Evolutionary conservation across 2,888 invertebrate species (phyloP).

Genomic region (Melieria picta): DNA sequence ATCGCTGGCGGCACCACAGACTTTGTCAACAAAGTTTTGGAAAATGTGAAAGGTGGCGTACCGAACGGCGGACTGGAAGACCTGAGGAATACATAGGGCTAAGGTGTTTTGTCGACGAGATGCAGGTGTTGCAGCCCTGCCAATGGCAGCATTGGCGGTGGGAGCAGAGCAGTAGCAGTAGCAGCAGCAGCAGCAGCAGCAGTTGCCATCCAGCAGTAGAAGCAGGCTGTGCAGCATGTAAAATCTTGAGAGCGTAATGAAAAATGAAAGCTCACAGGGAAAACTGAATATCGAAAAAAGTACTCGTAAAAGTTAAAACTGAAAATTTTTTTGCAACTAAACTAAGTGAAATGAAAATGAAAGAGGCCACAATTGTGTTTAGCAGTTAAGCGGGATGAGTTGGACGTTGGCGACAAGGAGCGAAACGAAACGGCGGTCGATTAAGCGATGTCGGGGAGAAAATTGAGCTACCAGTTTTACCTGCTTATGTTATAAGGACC

Average conservation of each 20-base stretch:
- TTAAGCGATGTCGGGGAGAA: neutral
- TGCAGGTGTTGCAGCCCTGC: neutral
- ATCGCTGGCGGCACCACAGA: conserved; percentile 93
- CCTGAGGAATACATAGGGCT: conserved; percentile 67
- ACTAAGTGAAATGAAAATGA: neutral
- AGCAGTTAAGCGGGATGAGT: neutral
- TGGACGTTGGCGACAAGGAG: neutral
- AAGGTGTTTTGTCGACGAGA: neutral
- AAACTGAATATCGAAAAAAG: conserved; percentile 23
- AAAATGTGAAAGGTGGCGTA: conserved; percentile 84
- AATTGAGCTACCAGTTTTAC: conserved; percentile 63
- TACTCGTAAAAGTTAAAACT: neutral
- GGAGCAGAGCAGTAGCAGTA: neutral
- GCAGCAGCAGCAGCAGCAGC: neutral
- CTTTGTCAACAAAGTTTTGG: conserved; percentile 91
- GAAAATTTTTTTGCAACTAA: too few species aligned
- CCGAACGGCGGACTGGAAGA: conserved; percentile 82
- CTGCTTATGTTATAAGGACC: conserved; percentile 55
- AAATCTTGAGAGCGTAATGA: neutral
- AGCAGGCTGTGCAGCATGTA: neutral
- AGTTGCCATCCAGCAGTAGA: conserved; percentile 5
- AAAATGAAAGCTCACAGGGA: conserved; percentile 40
- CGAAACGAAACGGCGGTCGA: neutral
- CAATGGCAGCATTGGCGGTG: too few species aligned
- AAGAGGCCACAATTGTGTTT: neutral